A percentile compares a stretch with the other conserved stretches of the same genome.
Evolutionary conservation across 2,888 invertebrate species (phyloP).

Genomic region (Lithophane leautieri): DNA sequence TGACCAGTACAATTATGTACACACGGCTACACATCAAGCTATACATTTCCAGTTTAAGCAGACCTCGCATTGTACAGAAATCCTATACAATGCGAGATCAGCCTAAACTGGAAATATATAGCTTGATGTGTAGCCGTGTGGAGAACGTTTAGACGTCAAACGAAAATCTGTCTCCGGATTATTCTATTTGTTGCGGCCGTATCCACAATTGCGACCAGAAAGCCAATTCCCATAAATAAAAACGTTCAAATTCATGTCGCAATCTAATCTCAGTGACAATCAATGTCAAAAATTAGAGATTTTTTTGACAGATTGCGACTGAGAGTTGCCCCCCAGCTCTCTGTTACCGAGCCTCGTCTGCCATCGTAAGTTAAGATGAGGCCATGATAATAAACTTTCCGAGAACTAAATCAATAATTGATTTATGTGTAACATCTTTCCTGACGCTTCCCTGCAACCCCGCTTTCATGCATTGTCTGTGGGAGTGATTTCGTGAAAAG

Average conservation of each 20-base stretch:
- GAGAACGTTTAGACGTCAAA: not conserved
- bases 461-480: too few relatives aligned
- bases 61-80: too few relatives aligned
- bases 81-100: too few relatives aligned
- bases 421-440: too few relatives aligned
- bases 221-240: not conserved
- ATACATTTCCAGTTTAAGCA: too few relatives aligned
- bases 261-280: not conserved
- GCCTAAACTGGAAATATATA: too few relatives aligned
- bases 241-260: not conserved
- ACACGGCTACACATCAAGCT: too few relatives aligned
- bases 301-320: constrained; percentile 2
- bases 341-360: not conserved
- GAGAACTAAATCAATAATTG: not conserved
- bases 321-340: not conserved
- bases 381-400: constrained; percentile 2
- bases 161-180: not conserved
- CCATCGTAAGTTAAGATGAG: constrained; percentile 6
- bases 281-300: not conserved
- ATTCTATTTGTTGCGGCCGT: not conserved
- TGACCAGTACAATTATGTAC: too few relatives aligned
- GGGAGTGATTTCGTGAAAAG: too few relatives aligned
- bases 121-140: too few relatives aligned
- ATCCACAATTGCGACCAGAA: not conserved
- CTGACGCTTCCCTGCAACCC: too few relatives aligned